phyloP scores from a whole-genome alignment of 2,797 vertebrate species.

The Mormyrus hasselquistii region DNA sequence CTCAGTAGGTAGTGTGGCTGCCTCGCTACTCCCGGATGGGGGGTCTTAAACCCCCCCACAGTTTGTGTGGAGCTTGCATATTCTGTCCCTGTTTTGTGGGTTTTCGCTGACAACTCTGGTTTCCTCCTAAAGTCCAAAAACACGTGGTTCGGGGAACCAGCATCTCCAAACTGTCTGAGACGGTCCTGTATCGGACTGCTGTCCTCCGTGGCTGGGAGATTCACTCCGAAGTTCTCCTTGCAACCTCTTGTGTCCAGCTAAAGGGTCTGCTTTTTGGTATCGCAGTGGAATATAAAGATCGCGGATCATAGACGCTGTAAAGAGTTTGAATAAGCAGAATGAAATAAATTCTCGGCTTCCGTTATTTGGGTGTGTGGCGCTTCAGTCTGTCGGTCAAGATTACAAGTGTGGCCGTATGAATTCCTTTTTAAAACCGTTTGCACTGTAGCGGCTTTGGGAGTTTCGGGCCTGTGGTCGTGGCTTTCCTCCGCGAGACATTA shows the following conservation, averaged over 20 bases:
- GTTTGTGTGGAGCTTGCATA: not conserved
- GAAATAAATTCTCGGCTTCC: not conserved
- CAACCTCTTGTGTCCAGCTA: not conserved
- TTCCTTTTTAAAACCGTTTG: not conserved
- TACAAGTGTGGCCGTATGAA: not conserved
- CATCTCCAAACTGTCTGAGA: not conserved
- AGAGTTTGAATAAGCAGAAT: not conserved
- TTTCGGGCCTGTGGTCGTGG: constrained; percentile 3
- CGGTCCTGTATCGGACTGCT: not conserved
- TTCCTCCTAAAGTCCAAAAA: not conserved
- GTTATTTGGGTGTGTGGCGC: not conserved
- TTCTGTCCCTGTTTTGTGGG: not conserved
- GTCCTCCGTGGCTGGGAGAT: not conserved
- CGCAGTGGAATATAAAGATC: not conserved
- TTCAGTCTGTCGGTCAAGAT: not conserved
- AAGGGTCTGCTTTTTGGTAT: not conserved
- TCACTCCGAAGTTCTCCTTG: not conserved
- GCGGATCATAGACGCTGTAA: not conserved
- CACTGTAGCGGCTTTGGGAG: not conserved
- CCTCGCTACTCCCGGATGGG: not conserved
- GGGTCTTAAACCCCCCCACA: not conserved
- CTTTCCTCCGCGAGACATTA: not conserved
- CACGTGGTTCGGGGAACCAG: not conserved
- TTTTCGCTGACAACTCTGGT: not conserved
- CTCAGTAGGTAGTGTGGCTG: not conserved